A percentile compares a stretch with the other conserved stretches of the same genome.
Evolutionary conservation across 1,140 invertebrate genomes (phyloP).

Genomic region (Polypedilum vanderplanki): DNA sequence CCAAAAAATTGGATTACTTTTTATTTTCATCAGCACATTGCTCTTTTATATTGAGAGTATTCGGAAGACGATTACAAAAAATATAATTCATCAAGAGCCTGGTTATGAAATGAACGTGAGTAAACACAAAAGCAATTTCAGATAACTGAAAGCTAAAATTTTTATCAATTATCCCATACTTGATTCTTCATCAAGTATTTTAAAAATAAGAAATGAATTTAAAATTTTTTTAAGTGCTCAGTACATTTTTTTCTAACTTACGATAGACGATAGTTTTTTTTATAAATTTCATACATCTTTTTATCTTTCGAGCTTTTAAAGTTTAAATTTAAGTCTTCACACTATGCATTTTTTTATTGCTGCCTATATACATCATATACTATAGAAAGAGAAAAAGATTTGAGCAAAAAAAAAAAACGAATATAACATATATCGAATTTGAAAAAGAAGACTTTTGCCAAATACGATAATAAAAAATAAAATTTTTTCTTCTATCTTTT

Average conservation of each 20-base stretch:
- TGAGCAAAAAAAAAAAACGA: background rate
- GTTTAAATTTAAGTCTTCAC: too few relatives aligned
- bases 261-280: too few relatives aligned
- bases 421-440: slow-evolving; percentile 1
- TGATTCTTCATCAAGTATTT: background rate
- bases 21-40: slow-evolving; percentile 21
- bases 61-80: slow-evolving; percentile 2
- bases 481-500: background rate
- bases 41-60: background rate
- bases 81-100: slow-evolving; percentile 8
- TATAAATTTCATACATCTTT: too few relatives aligned
- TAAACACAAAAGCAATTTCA: background rate
- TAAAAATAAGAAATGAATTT: too few relatives aligned
- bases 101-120: slow-evolving; percentile 26
- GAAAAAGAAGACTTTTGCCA: background rate
- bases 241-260: too few relatives aligned
- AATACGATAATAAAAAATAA: background rate
- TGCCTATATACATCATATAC: too few relatives aligned
- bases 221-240: too few relatives aligned
- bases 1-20: slow-evolving; percentile 28
- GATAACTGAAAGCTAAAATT: background rate
- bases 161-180: background rate
- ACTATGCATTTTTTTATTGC: too few relatives aligned
- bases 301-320: too few relatives aligned
- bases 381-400: too few relatives aligned